Evolutionary conservation across 2,113 vertebrate genomes (phyloP).

Genomic region (Eubucco bourcierii): DNA sequence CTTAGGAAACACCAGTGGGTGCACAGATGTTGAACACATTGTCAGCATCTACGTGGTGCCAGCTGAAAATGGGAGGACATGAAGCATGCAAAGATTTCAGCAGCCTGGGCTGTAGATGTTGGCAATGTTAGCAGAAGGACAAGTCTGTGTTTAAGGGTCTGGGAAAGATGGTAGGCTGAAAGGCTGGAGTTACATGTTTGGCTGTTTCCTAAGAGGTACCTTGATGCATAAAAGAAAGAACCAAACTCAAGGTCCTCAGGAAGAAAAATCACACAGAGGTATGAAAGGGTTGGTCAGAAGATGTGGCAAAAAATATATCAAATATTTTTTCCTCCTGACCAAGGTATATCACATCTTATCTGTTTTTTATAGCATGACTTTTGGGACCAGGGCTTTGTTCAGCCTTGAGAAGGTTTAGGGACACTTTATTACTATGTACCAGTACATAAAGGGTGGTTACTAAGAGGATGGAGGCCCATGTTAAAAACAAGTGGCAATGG

Average conservation of each 20-base stretch:
- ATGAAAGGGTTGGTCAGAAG: background rate
- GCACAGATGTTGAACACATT: background rate
- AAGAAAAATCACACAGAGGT: background rate
- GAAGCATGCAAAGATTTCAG: background rate
- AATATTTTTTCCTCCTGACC: background rate
- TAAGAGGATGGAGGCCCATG: no score
- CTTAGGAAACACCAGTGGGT: rapidly evolving
- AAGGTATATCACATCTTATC: background rate
- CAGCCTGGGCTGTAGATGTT: background rate
- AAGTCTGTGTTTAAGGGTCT: background rate
- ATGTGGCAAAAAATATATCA: background rate
- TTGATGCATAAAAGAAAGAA: background rate
- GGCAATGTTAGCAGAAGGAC: background rate
- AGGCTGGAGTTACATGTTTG: background rate
- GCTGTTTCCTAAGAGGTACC: background rate
- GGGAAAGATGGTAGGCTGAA: background rate
- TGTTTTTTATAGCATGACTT: background rate
- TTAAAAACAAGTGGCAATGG: no score
- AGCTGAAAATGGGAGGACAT: background rate
- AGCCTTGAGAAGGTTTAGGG: no score
- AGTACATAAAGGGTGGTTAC: no score
- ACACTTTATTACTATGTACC: no score
- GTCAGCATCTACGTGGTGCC: rapidly evolving
- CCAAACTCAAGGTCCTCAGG: background rate
- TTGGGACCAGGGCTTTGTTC: no score